These are phyloP conservation scores for Drosophila yooni DNA, from an alignment of 2,888 invertebrate species.

Conservation along the genomic window DNA sequence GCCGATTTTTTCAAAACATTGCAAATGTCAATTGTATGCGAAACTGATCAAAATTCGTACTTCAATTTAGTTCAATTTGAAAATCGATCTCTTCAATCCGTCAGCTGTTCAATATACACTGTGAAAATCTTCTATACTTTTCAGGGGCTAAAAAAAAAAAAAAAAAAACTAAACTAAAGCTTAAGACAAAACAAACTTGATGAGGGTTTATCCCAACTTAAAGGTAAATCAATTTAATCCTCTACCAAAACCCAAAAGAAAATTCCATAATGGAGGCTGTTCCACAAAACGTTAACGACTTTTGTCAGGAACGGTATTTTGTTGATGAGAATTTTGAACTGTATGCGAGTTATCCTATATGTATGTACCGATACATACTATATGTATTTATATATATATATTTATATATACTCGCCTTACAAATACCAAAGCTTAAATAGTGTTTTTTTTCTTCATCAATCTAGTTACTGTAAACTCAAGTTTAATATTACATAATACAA, in stretches of 20 bases:
- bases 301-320: constrained; percentile 10
- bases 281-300: constrained; percentile 9
- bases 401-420: constrained; percentile 56
- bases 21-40: not conserved
- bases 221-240: not conserved
- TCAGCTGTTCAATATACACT: not conserved
- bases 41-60: not conserved
- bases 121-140: not conserved
- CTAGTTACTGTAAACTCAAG: constrained; percentile 20
- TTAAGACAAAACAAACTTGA: not conserved
- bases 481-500: constrained; percentile 10
- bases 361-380: not conserved
- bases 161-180: not conserved
- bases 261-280: constrained; percentile 13
- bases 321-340: constrained; percentile 43
- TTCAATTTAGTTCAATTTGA: not conserved
- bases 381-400: not conserved
- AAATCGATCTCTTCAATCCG: not conserved
- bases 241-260: not conserved
- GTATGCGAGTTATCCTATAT: constrained; percentile 31
- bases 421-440: constrained; percentile 71
- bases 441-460: constrained; percentile 25
- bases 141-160: not conserved
- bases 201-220: not conserved
- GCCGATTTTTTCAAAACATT: not conserved